Base-by-base conservation (phyloP, 1,140 invertebrate genomes). In the Leguminivora glycinivorella region DNA sequence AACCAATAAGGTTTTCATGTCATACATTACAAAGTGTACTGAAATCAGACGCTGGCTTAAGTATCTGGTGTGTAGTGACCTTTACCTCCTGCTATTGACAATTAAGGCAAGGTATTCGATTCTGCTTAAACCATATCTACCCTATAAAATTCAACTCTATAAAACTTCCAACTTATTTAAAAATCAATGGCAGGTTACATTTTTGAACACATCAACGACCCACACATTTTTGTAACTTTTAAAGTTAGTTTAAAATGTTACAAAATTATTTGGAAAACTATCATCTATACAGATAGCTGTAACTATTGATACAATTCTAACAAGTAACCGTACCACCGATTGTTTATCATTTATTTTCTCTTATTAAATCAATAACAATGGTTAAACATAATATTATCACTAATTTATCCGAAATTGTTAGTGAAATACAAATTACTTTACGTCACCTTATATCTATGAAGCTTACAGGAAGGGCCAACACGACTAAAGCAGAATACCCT, bases 401-500 rank as follows among this genome's bases (percentile, higher is more conserved):
- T 52, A 52, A 22, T 52, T 9, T 52, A 17, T 17, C n/a, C 6
- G 19, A 19, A 22, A 52, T 22, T 52, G 19, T 52, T 52, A 52
- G 47, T 52, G 47, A 52, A 52, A 52, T 52, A 52, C 17, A 52
- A 6, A 52, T 22, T 9, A 52, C 4, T 10, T 22, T 52, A 52
- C 7, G 0, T 19, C 14, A 22, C 17, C 9, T 52, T 52, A 19
- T 6, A 22, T 52, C 47, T 52, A 22, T 22, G 19, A 52, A 52
- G 47, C 47, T 52, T 52, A 52, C 19, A 63, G 26, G 14, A 63
- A 63, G 58, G 58, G 58, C n/a, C 24, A 58, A 63, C 58, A 63
- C 58, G 58, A 31, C 58, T 63, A 63, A 63, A 63, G 58, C 58
- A 63, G 58, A 34, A 63, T 17, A 17, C 58, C 58, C 58, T 63